A percentile compares a stretch with the other conserved stretches of the same genome.
Conservation (phyloP, 2,888 invertebrate genomes). For the Ditula angustiorana region DNA sequence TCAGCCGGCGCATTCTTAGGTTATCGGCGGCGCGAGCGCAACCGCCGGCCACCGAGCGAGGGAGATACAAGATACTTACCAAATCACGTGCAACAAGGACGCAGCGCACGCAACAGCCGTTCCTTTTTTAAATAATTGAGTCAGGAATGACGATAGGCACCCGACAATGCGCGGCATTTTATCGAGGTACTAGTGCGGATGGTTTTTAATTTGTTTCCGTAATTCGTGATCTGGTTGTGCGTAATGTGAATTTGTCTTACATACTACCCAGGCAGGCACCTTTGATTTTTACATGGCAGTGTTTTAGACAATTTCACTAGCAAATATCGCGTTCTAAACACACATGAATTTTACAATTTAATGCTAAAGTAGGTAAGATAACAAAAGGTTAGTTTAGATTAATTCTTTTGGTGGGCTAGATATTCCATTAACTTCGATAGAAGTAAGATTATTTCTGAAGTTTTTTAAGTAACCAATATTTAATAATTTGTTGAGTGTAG, state of each 20-base stretch:
- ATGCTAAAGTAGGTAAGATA: too few relatives aligned
- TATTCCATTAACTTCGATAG: too few relatives aligned
- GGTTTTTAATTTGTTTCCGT: slow-evolving; percentile 77
- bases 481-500: too few relatives aligned
- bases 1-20: slow-evolving; percentile 82
- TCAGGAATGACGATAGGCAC: slow-evolving; percentile 81
- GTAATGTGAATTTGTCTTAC: neutral
- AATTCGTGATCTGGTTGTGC: slow-evolving; percentile 59
- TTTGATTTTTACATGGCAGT: neutral
- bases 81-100: slow-evolving; percentile 69
- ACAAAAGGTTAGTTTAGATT: too few relatives aligned
- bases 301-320: neutral
- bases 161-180: slow-evolving; percentile 77
- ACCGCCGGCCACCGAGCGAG: slow-evolving; percentile 57
- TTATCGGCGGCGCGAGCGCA: slow-evolving; percentile 79
- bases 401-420: too few relatives aligned
- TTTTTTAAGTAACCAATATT: too few relatives aligned
- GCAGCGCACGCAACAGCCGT: slow-evolving; percentile 63
- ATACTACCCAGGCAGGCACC: neutral
- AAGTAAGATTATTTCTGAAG: too few relatives aligned
- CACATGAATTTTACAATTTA: too few relatives aligned
- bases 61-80: slow-evolving; percentile 58
- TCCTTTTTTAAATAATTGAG: slow-evolving; percentile 84
- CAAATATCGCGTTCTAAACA: too few relatives aligned
- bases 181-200: slow-evolving; percentile 75